A percentile compares a stretch with the other conserved stretches of the same genome.
Conservation (phyloP, 2,797 vertebrate genomes). For the Macrochelys suwanniensis region DNA sequence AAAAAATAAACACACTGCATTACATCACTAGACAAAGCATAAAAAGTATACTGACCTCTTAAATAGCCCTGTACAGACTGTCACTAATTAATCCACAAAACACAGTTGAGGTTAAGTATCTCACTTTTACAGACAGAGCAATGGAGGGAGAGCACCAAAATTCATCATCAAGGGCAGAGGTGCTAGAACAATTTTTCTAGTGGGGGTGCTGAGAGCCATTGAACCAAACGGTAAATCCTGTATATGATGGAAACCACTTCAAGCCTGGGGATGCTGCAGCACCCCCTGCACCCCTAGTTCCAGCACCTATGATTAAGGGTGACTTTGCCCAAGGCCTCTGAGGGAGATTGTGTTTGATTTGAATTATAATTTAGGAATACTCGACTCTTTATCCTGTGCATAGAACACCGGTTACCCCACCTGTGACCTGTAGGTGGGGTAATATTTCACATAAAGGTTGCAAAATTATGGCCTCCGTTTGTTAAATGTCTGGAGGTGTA, state of each 20-base stretch:
- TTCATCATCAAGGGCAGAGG: too few relatives aligned
- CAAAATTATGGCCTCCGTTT: background rate
- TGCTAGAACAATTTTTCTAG: too few relatives aligned
- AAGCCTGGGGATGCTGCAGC: too few relatives aligned
- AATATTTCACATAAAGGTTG: background rate
- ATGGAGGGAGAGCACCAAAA: background rate
- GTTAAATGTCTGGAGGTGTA: background rate
- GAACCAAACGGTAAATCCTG: background rate
- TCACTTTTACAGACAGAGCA: background rate
- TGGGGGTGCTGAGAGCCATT: background rate
- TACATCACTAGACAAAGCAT: background rate
- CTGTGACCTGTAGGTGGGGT: background rate
- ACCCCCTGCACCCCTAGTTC: too few relatives aligned
- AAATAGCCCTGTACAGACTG: background rate
- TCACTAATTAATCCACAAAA: background rate
- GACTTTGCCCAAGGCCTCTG: background rate
- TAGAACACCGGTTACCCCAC: background rate
- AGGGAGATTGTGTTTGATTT: background rate
- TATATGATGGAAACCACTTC: too few relatives aligned
- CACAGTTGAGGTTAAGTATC: background rate
- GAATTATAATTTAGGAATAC: background rate
- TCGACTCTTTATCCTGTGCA: background rate
- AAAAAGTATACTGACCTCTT: background rate
- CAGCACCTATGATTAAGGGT: background rate
- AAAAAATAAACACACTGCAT: background rate